Evolutionary conservation across 2,888 invertebrate species (phyloP).

Genomic region (Andrena fulva): DNA sequence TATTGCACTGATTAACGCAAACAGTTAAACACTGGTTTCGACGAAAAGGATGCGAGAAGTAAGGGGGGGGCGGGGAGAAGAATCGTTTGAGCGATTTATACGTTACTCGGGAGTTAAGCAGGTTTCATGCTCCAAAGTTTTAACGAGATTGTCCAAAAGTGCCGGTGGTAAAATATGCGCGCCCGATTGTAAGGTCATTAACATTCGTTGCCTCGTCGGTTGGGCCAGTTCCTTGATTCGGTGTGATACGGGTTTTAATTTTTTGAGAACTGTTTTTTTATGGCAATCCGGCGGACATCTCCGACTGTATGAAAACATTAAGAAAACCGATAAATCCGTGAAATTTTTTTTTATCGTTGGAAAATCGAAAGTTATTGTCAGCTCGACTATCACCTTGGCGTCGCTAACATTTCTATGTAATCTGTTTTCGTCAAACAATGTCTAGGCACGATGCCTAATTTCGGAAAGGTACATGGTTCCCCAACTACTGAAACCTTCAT

Average conservation of each 20-base stretch:
- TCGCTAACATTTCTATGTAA: slow-evolving; percentile 75
- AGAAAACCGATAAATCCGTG: no score
- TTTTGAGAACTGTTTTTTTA: slow-evolving; percentile 61
- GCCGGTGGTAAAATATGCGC: slow-evolving; percentile 71
- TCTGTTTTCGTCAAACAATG: slow-evolving; percentile 76
- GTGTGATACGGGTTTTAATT: slow-evolving; percentile 66
- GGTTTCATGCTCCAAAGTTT: slow-evolving; percentile 75
- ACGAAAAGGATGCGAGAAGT: no score
- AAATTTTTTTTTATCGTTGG: no score
- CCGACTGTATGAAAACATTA: slow-evolving; percentile 22
- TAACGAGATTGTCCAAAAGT: slow-evolving; percentile 76
- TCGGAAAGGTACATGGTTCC: slow-evolving; percentile 72
- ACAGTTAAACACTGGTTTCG: background rate
- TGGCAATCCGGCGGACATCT: slow-evolving; percentile 72
- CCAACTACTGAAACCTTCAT: slow-evolving; percentile 66
- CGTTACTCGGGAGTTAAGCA: slow-evolving; percentile 81
- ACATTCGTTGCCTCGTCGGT: slow-evolving; percentile 74
- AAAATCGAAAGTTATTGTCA: no score
- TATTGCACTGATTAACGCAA: background rate
- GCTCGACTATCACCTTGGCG: slow-evolving; percentile 70
- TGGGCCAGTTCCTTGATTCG: slow-evolving; percentile 77
- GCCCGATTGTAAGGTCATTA: slow-evolving; percentile 74
- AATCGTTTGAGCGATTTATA: slow-evolving; percentile 13
- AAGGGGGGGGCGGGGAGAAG: background rate
- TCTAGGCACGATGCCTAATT: slow-evolving; percentile 72